Evolutionary conservation across 2,888 invertebrate genomes (phyloP).

Genomic region (Theodoxus fluviatilis): DNA sequence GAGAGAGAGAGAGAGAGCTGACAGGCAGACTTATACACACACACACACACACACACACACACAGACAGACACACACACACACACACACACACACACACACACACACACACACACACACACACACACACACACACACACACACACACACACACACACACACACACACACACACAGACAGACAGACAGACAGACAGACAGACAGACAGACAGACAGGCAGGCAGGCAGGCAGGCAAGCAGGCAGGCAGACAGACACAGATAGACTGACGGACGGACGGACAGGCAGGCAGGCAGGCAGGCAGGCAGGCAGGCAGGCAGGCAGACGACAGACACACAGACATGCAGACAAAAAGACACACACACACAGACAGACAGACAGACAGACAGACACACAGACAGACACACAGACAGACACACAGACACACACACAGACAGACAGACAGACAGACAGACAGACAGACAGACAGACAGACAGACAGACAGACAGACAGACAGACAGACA

Average conservation of each 20-base stretch:
- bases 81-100: no score
- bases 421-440: no score
- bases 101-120: slow-evolving; percentile 7
- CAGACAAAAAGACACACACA: no score
- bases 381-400: no score
- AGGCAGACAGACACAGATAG: neutral
- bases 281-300: neutral
- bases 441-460: no score
- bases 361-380: neutral
- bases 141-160: neutral
- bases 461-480: no score
- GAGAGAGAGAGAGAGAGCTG: no score
- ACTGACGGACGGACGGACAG: neutral
- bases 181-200: neutral
- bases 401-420: no score
- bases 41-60: no score
- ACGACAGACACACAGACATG: neutral
- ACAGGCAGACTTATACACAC: no score
- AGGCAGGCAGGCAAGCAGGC: neutral
- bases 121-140: neutral
- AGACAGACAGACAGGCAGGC: neutral
- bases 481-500: slow-evolving; percentile 9
- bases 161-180: neutral
- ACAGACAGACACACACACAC: no score
- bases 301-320: neutral